Evolutionary conservation across 2,113 vertebrate genomes (phyloP).

Genomic region (Chunga burmeisteri): DNA sequence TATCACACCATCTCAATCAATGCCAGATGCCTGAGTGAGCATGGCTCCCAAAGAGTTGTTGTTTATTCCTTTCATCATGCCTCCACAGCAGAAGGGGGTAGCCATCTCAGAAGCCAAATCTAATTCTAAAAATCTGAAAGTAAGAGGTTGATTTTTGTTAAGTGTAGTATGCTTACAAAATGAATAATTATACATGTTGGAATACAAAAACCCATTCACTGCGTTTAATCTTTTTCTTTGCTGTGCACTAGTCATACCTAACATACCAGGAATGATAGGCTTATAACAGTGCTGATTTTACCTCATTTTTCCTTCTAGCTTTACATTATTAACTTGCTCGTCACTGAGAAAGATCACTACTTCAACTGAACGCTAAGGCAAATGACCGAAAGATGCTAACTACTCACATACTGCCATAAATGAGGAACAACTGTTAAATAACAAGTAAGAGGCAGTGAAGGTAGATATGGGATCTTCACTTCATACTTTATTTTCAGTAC

Average conservation of each 20-base stretch:
- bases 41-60: not conserved
- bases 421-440: not conserved
- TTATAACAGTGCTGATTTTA: not conserved
- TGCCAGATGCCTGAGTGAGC: not conserved
- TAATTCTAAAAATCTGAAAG: not conserved
- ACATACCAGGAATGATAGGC: not conserved
- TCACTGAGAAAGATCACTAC: not conserved
- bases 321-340: not conserved
- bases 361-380: not conserved
- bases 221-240: not conserved
- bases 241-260: not conserved
- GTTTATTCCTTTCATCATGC: not conserved
- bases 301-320: not conserved
- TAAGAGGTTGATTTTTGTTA: not conserved
- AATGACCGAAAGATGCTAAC: not conserved
- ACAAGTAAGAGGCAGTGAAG: not conserved
- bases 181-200: not conserved
- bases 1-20: not conserved
- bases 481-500: not conserved
- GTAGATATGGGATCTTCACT: not conserved
- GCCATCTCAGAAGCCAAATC: not conserved
- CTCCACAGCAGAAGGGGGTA: not conserved
- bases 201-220: not conserved
- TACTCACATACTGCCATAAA: not conserved
- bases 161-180: not conserved